These are phyloP conservation scores for Hyperoplus immaculatus DNA, from an alignment of 2,797 vertebrate species.

Conservation along the genomic window DNA sequence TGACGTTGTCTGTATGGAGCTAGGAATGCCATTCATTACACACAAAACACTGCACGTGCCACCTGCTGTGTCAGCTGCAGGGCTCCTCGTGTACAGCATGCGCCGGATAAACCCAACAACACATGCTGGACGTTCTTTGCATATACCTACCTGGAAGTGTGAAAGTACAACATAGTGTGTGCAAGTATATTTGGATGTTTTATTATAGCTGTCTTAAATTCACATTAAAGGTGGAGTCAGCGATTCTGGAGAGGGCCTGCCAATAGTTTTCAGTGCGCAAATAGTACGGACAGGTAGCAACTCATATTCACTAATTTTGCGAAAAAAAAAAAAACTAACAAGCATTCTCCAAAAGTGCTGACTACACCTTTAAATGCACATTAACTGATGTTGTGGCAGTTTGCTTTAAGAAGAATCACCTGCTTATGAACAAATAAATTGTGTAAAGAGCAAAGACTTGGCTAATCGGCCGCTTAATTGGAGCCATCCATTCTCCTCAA, in stretches of 20 bases:
- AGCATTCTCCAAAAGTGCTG: no score
- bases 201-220: background rate
- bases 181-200: background rate
- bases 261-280: no score
- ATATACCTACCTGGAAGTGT: background rate
- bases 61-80: slow-evolving; percentile 30
- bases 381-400: background rate
- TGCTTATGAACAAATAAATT: slow-evolving; percentile 24
- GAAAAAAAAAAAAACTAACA: no score
- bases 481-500: slow-evolving; percentile 28
- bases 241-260: no score
- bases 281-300: no score
- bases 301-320: no score
- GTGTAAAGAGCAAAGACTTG: background rate
- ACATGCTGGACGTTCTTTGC: background rate
- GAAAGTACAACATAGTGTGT: background rate
- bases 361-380: background rate
- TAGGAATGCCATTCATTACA: slow-evolving; percentile 23
- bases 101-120: background rate
- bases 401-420: background rate
- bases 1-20: background rate
- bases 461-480: slow-evolving; percentile 38
- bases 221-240: no score
- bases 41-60: slow-evolving; percentile 4
- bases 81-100: slow-evolving; percentile 10